A percentile compares a stretch with the other conserved stretches of the same genome.
phyloP scores from a whole-genome alignment of 1,140 invertebrate genomes.

The Pseudachorutes palmiensis region DNA sequence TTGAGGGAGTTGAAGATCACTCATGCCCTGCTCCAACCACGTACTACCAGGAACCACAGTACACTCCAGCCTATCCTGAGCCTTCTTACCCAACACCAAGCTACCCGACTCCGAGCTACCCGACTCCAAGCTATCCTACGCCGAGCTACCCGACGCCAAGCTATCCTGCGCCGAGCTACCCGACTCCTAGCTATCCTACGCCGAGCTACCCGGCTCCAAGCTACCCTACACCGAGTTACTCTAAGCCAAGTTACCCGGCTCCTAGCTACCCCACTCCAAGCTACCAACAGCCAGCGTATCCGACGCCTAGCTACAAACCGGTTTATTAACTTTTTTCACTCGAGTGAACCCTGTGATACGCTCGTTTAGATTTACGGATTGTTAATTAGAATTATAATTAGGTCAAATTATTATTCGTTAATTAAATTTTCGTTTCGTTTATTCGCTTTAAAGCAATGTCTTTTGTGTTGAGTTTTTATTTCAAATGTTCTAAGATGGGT shows the following conservation, averaged over 20 bases:
- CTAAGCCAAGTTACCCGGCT: too few species aligned
- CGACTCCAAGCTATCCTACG: conserved; percentile 10
- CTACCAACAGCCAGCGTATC: too few species aligned
- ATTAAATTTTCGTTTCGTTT: not conserved
- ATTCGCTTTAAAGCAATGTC: not conserved
- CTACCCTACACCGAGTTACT: too few species aligned
- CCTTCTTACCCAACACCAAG: conserved; percentile 17
- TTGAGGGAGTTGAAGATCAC: conserved; percentile 20
- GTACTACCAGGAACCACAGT: conserved; percentile 28
- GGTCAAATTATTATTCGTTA: not conserved
- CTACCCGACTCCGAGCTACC: conserved; percentile 12
- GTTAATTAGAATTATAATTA: not conserved
- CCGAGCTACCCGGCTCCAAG: too few species aligned
- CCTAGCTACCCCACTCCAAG: too few species aligned
- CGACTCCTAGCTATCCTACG: too few species aligned
- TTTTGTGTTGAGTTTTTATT: too few species aligned
- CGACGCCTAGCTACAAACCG: too few species aligned
- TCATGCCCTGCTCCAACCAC: conserved; percentile 28
- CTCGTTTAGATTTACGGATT: not conserved
- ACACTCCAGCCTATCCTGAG: not conserved
- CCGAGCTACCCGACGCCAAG: conserved; percentile 10
- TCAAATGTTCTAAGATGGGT: too few species aligned
- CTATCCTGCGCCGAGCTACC: not conserved
- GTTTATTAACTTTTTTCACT: not conserved
- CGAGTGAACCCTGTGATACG: not conserved